Percentiles rank a stretch among this genome's conserved stretches.
Evolutionary conservation across 2,888 invertebrate species (phyloP).

Genomic region (Tenthredo livida): DNA sequence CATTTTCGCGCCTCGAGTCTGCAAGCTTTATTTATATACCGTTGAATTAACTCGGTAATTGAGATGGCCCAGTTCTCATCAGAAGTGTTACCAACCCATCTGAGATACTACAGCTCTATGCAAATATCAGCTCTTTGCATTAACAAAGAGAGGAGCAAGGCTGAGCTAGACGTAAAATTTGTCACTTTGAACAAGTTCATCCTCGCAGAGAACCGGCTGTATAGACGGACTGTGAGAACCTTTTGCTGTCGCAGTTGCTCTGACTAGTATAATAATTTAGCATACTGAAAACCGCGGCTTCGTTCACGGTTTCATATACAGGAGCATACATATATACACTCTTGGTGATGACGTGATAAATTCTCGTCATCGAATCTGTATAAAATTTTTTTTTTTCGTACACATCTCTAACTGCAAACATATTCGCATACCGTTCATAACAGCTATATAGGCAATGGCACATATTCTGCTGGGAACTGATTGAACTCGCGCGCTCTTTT

Average conservation of each 20-base stretch:
- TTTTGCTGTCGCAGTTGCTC: slow-evolving; percentile 5
- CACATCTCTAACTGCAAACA: neutral
- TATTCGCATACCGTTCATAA: neutral
- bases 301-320: neutral
- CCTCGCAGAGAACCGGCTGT: slow-evolving; percentile 62
- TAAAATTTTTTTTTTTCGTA: neutral
- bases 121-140: slow-evolving; percentile 61
- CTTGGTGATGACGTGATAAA: neutral
- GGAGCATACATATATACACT: neutral
- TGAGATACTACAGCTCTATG: slow-evolving; percentile 63
- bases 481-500: slow-evolving; percentile 32
- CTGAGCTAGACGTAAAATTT: slow-evolving; percentile 61
- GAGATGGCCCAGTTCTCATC: slow-evolving; percentile 44
- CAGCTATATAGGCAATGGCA: neutral
- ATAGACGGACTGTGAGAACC: slow-evolving; percentile 53
- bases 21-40: neutral
- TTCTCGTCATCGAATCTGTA: neutral
- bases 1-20: neutral
- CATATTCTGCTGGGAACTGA: neutral
- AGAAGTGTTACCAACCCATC: slow-evolving; percentile 1
- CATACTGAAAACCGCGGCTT: slow-evolving; percentile 18
- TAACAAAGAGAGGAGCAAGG: slow-evolving; percentile 46
- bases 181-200: slow-evolving; percentile 65
- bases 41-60: slow-evolving; percentile 19
- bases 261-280: slow-evolving; percentile 11